These are phyloP conservation scores for Listronotus bonariensis DNA, from an alignment of 1,140 invertebrate species.

Conservation along the genomic window DNA sequence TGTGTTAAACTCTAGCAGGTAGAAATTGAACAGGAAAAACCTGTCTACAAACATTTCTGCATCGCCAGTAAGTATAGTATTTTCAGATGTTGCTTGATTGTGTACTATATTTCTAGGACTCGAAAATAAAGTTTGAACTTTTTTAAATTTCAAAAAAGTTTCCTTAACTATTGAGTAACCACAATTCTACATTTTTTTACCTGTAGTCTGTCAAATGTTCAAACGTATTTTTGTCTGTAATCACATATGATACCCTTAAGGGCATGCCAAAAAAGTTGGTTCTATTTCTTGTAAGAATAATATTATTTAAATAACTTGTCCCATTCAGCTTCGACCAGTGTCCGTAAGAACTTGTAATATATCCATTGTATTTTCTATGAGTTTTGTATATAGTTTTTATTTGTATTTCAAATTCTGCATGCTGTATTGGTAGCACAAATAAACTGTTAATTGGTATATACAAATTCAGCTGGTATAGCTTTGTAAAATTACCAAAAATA, in stretches of 20 bases:
- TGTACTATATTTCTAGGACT: no score
- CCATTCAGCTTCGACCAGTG: background rate
- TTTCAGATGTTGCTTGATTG: no score
- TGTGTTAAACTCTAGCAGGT: no score
- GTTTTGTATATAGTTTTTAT: slow-evolving; percentile 5
- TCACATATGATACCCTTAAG: slow-evolving; percentile 1
- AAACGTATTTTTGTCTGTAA: slow-evolving; percentile 1
- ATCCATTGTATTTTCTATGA: background rate
- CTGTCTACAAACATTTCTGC: no score
- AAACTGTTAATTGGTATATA: slow-evolving; percentile 8
- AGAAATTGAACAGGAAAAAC: no score
- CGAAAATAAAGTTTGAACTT: no score
- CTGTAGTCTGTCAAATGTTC: slow-evolving; percentile 10
- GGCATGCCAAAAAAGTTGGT: slow-evolving; percentile 1
- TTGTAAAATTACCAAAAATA: background rate
- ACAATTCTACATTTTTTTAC: no score
- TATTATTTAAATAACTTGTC: background rate
- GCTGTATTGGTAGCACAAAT: background rate
- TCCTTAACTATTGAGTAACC: no score
- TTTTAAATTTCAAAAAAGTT: no score
- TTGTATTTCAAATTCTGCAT: background rate
- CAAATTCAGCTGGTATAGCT: background rate
- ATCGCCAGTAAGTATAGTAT: no score
- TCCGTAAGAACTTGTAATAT: background rate
- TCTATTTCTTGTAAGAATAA: slow-evolving; percentile 8